phyloP scores from a whole-genome alignment of 2,113 vertebrate species.

The Malurus cyaneus region DNA sequence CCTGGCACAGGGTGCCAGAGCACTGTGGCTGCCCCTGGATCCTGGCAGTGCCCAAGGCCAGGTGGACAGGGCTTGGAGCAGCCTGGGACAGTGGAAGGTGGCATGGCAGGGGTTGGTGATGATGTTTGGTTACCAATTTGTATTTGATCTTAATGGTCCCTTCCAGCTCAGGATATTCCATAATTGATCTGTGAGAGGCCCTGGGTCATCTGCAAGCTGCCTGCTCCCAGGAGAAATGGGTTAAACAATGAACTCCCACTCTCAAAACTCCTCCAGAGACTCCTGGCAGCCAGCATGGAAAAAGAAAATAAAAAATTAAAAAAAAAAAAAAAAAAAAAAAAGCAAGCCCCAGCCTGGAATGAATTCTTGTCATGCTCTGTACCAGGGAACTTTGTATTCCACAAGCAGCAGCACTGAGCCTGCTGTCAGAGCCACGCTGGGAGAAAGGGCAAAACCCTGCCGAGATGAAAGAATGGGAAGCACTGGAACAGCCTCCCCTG shows the following conservation, averaged over 20 bases:
- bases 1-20: neutral
- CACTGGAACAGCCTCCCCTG: conserved; percentile 48
- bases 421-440: conserved; percentile 56
- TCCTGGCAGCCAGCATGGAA: neutral
- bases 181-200: neutral
- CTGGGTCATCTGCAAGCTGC: neutral
- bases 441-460: conserved; percentile 68
- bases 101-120: too few relatives aligned
- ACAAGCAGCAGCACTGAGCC: conserved; percentile 28
- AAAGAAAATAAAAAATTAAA: neutral
- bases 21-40: neutral
- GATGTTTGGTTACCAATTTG: too few relatives aligned
- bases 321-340: neutral
- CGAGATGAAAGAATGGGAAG: conserved; percentile 58
- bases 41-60: neutral
- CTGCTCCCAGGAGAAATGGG: neutral
- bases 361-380: conserved; percentile 55
- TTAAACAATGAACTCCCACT: neutral
- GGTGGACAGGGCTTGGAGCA: accelerated
- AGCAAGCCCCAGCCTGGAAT: neutral
- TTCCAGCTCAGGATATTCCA: neutral
- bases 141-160: neutral
- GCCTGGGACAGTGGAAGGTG: accelerated
- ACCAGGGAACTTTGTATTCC: conserved; percentile 39
- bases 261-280: neutral